A percentile compares a stretch with the other conserved stretches of the same genome.
Conservation (phyloP, 2,797 vertebrate species). For the Melanotaenia maccullochi region DNA sequence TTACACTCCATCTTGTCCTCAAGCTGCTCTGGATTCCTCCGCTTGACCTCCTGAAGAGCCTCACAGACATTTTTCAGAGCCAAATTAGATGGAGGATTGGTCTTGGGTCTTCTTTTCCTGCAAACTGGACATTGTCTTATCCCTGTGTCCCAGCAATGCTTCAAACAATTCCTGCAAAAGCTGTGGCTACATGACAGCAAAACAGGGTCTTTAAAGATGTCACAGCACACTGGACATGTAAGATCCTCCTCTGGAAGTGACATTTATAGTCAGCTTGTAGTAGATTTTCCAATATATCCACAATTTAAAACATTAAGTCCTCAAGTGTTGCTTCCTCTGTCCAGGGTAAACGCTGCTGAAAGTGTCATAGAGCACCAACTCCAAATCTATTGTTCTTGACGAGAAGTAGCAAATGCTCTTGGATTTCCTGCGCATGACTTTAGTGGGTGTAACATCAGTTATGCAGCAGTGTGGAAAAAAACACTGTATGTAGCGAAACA, state of each 20-base stretch:
- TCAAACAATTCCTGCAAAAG: constrained; percentile 81
- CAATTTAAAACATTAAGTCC: constrained; percentile 28
- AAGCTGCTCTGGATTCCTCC: constrained; percentile 17
- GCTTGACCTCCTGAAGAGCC: constrained; percentile 61
- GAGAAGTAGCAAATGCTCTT: constrained; percentile 39
- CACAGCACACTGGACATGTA: constrained; percentile 80
- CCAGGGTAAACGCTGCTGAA: neutral
- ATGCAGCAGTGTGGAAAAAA: constrained; percentile 39
- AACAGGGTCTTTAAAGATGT: constrained; percentile 82
- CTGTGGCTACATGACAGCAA: constrained; percentile 84
- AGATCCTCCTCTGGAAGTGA: constrained; percentile 82
- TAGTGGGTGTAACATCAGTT: constrained; percentile 64
- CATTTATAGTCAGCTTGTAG: constrained; percentile 54
- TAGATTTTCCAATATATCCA: constrained; percentile 29
- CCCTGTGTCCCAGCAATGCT: constrained; percentile 69
- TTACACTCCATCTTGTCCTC: constrained; percentile 62
- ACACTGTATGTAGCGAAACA: constrained; percentile 64
- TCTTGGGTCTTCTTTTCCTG: constrained; percentile 72
- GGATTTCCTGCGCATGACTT: constrained; percentile 59
- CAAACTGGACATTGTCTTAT: constrained; percentile 80
- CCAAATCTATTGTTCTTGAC: constrained; percentile 56
- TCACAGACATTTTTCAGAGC: constrained; percentile 85
- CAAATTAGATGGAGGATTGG: constrained; percentile 72
- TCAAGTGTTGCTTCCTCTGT: constrained; percentile 9
- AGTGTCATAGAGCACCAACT: neutral